Evolutionary conservation across 2,888 invertebrate genomes (phyloP), one percentile per base, ranked within the genome.

Genomic region (Busseola fusca): DNA sequence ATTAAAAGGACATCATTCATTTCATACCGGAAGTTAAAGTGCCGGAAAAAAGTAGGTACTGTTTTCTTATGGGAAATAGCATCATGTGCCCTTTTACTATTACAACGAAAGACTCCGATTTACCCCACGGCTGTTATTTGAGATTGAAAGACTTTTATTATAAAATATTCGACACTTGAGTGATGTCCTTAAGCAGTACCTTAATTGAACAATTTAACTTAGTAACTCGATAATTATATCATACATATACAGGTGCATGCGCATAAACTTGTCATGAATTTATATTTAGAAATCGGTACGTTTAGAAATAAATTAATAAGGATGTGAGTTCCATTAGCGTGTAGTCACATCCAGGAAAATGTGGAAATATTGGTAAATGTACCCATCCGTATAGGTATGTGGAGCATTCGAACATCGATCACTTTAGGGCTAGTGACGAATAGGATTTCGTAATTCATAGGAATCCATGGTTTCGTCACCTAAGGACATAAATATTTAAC

Each of bases 301-400:
- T 54, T 48, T 58, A 30, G 7, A 75, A 75, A 63, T 59, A 64
- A 66, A 50, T 56, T 37, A 80, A 48, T 59, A 66, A 75, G 62
- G 68, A 79, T 60, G 40, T 37, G 27, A 54, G 25, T 45, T 60
- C 54, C 45, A 77, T 69, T 74, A 69, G 34, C 52, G 18, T 34
- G 69, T 57, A 18, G 40, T n/a, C 30, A 64, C 45, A 64, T 80
- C 56, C 76, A 71, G 64, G 66, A 76, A 71, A 76, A 67, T 81
- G 64, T 60, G 21, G 66, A 66, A 76, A 67, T 67, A 58, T 69
- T 60, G 58, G 56, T 27, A 50, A 74, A 67, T 76, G 27, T 64
- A 70, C 5, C 16, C n/a, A 25, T 42, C 56, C 21, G n/a, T 9
- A 16, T 59, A 48, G 34, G 27, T 56, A 64, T 52, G 40, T 50